Conservation (phyloP, 2,888 invertebrate genomes). For the Yponomeuta sedellus region DNA sequence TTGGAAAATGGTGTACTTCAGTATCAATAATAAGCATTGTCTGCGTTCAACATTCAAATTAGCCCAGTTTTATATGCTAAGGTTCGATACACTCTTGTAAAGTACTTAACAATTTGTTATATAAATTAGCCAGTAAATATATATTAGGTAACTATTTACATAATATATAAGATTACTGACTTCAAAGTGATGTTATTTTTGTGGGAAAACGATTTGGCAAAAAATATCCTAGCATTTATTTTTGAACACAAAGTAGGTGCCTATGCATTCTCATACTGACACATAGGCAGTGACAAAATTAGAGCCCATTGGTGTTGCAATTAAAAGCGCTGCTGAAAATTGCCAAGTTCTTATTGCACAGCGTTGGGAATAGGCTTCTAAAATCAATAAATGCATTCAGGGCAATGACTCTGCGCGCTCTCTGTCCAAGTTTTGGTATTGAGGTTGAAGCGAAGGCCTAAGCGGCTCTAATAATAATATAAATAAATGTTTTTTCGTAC, state of each 20-base stretch:
- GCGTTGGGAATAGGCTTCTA: conserved; percentile 15
- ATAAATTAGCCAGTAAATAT: not conserved
- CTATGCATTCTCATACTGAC: too few species aligned
- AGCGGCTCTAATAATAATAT: conserved; percentile 30
- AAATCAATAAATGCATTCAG: conserved; percentile 44
- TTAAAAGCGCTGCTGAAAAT: not conserved
- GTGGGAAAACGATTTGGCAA: too few species aligned
- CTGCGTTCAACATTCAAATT: not conserved
- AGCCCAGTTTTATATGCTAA: not conserved
- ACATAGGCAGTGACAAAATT: too few species aligned
- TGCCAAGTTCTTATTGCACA: not conserved
- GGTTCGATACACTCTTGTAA: not conserved
- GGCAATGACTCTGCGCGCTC: conserved; percentile 34
- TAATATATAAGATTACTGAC: too few species aligned
- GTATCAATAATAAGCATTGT: not conserved
- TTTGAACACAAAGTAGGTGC: too few species aligned
- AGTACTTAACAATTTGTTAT: not conserved
- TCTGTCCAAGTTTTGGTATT: conserved; percentile 28
- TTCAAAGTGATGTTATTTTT: too few species aligned
- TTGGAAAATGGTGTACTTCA: not conserved
- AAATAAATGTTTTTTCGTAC: too few species aligned
- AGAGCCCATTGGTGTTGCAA: too few species aligned
- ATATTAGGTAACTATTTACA: not conserved
- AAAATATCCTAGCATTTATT: too few species aligned
- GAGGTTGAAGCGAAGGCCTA: conserved; percentile 22